Conservation (phyloP, 2,888 invertebrate genomes). For the Himalopsyche anomala region DNA sequence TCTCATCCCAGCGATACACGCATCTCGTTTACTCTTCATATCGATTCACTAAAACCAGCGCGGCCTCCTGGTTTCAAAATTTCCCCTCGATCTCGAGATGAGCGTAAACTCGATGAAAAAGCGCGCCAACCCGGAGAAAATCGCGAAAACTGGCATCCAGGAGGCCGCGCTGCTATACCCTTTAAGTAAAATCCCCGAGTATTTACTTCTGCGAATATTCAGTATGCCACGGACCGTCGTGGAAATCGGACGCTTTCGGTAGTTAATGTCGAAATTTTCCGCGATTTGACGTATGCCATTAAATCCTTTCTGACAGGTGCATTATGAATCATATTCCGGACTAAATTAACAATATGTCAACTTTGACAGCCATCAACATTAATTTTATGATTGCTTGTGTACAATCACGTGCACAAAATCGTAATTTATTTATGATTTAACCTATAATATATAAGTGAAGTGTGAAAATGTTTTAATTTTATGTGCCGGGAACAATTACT, state of each 20-base stretch:
- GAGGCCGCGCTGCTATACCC: slow-evolving; percentile 23
- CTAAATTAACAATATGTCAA: not conserved
- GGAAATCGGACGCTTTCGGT: slow-evolving; percentile 48
- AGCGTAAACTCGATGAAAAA: slow-evolving; percentile 24
- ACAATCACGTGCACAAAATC: not conserved
- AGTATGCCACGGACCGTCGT: slow-evolving; percentile 56
- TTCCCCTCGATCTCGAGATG: not conserved
- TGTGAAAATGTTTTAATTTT: not conserved
- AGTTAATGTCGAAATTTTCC: slow-evolving; percentile 7
- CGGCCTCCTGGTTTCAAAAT: slow-evolving; percentile 54
- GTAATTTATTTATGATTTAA: not conserved
- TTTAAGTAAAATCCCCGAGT: slow-evolving; percentile 33
- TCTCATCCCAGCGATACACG: slow-evolving; percentile 41
- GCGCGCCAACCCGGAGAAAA: slow-evolving; percentile 23
- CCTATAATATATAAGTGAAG: not conserved
- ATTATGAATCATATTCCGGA: not conserved
- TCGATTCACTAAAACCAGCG: slow-evolving; percentile 52
- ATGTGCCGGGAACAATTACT: too few relatives aligned
- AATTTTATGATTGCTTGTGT: not conserved
- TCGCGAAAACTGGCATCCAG: slow-evolving; percentile 24
- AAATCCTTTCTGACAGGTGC: slow-evolving; percentile 31
- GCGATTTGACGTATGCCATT: slow-evolving; percentile 33
- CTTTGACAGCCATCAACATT: not conserved
- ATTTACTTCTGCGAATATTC: slow-evolving; percentile 46
- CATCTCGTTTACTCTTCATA: slow-evolving; percentile 54